phyloP scores from a whole-genome alignment of 2,888 invertebrate species.

The Entomobrya multifasciata region DNA sequence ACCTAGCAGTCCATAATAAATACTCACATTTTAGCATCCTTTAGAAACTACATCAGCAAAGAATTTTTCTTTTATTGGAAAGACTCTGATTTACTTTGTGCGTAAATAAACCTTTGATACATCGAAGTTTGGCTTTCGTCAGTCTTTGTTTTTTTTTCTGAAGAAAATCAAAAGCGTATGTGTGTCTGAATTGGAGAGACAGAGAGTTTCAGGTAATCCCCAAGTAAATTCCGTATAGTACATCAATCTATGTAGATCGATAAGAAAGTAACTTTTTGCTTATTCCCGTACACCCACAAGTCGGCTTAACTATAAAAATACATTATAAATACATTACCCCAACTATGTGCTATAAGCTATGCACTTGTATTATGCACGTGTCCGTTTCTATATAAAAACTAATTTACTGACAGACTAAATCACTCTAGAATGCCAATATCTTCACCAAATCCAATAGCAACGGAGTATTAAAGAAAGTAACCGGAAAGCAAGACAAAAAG shows the following conservation, averaged over 20 bases:
- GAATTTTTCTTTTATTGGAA: too few relatives aligned
- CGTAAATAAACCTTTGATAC: too few relatives aligned
- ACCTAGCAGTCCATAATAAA: too few relatives aligned
- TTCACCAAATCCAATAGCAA: neutral
- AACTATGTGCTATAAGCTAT: too few relatives aligned
- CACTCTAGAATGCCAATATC: slow-evolving; percentile 66
- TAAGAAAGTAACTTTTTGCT: slow-evolving; percentile 38
- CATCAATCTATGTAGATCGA: slow-evolving; percentile 19
- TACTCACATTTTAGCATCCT: too few relatives aligned
- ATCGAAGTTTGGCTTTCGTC: neutral
- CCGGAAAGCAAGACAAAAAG: neutral
- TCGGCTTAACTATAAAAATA: slow-evolving; percentile 1
- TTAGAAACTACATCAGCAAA: too few relatives aligned
- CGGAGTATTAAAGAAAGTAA: neutral
- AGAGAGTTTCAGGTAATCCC: slow-evolving; percentile 24
- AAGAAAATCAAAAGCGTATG: neutral
- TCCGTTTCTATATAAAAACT: slow-evolving; percentile 5
- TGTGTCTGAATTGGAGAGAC: neutral
- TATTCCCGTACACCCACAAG: neutral
- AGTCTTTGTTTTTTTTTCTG: neutral
- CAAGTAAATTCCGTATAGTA: slow-evolving; percentile 25
- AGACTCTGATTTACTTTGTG: too few relatives aligned
- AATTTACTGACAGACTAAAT: slow-evolving; percentile 58
- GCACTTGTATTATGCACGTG: neutral
- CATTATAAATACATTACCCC: too few relatives aligned